Evolutionary conservation across 2,113 vertebrate genomes (phyloP).

Genomic region (Festucalex cinctus): DNA sequence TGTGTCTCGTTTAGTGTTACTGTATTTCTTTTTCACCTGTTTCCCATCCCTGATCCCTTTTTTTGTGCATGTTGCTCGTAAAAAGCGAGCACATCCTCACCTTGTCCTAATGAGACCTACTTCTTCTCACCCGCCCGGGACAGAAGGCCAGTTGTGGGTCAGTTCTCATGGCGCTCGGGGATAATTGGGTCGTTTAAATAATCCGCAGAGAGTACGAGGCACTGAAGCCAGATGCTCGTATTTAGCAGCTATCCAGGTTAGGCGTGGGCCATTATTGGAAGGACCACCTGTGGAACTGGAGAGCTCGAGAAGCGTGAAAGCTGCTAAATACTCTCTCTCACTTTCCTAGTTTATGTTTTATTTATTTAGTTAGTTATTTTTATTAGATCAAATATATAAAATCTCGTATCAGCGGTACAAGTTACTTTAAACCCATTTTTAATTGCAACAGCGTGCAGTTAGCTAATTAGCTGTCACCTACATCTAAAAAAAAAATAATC

Average conservation of each 20-base stretch:
- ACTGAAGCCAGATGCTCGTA: slow-evolving; percentile 44
- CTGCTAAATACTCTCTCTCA: no score
- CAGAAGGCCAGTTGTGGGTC: slow-evolving; percentile 41
- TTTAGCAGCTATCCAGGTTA: slow-evolving; percentile 62
- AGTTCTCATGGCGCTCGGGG: slow-evolving; percentile 44
- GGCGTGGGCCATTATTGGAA: slow-evolving; percentile 9
- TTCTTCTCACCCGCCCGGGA: slow-evolving; percentile 58
- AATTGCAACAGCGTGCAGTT: no score
- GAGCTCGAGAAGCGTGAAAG: slow-evolving; percentile 15
- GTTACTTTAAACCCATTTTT: no score
- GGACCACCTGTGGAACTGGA: slow-evolving; percentile 46
- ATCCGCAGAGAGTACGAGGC: slow-evolving; percentile 51
- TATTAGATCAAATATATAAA: no score
- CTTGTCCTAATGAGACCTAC: slow-evolving; percentile 68
- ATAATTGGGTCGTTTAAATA: slow-evolving; percentile 73
- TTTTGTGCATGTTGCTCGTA: slow-evolving; percentile 16
- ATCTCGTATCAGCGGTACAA: no score
- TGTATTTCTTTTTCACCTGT: not conserved
- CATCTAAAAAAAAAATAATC: no score
- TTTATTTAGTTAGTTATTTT: no score
- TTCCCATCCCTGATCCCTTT: slow-evolving; percentile 6
- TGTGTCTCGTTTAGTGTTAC: not conserved
- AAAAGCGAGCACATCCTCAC: slow-evolving; percentile 26
- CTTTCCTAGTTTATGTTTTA: no score
- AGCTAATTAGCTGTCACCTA: no score